These are phyloP conservation scores for Colletes gigas DNA, from an alignment of 1,140 invertebrate genomes.

Conservation along the genomic window DNA sequence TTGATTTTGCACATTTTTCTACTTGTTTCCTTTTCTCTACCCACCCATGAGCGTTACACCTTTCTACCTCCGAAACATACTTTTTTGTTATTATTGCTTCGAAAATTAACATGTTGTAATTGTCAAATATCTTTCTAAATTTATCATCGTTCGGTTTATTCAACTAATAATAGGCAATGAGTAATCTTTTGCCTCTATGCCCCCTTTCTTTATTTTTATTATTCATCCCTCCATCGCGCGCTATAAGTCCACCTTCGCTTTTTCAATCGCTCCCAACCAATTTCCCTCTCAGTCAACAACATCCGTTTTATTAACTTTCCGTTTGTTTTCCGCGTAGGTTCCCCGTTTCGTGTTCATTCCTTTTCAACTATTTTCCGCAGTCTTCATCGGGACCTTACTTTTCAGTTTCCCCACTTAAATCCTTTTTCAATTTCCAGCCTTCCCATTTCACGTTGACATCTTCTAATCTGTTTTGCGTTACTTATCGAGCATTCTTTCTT, in stretches of 20 bases:
- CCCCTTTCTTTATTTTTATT: no score
- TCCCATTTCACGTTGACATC: not conserved
- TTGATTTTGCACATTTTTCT: constrained; percentile 18
- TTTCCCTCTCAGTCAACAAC: not conserved
- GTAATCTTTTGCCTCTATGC: no score
- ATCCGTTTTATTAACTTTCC: not conserved
- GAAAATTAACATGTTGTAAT: not conserved
- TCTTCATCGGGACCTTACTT: no score
- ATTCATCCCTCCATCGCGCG: no score
- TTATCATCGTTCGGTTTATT: no score
- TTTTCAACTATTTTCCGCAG: not conserved
- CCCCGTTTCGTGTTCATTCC: not conserved
- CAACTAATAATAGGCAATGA: no score
- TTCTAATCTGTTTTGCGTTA: not conserved
- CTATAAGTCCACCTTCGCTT: not conserved
- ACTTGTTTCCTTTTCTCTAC: no score
- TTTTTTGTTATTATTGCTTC: no score
- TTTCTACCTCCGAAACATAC: no score
- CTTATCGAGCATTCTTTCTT: no score
- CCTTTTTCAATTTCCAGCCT: not conserved
- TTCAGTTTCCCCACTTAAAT: not conserved
- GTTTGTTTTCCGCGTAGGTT: not conserved
- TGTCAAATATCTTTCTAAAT: no score
- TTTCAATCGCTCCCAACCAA: not conserved
- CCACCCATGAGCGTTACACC: no score